Percentiles rank a stretch among this genome's conserved stretches.
Conservation (phyloP, 1,140 invertebrate genomes). For the Argopecten irradians region DNA sequence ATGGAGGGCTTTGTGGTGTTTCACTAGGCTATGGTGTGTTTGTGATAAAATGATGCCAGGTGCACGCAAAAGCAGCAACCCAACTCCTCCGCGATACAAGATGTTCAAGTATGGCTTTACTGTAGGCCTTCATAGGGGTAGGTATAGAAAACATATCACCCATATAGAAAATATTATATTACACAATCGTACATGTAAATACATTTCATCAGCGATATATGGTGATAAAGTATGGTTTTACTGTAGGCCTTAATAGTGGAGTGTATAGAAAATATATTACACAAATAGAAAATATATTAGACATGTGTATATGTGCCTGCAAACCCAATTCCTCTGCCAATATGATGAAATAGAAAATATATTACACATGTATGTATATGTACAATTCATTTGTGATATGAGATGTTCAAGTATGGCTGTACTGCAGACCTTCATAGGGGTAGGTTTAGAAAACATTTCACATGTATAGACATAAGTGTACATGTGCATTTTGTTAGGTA, state of each 20-base stretch:
- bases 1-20: too few species aligned
- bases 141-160: background rate
- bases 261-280: background rate
- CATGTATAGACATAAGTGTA: too few species aligned
- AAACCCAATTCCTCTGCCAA: too few species aligned
- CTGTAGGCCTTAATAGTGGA: constrained; percentile 31
- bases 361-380: too few species aligned
- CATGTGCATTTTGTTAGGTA: too few species aligned
- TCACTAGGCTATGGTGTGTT: too few species aligned
- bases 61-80: background rate
- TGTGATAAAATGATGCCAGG: background rate
- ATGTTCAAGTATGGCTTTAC: constrained; percentile 38
- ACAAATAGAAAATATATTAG: too few species aligned
- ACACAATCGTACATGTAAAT: too few species aligned
- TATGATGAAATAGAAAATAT: too few species aligned
- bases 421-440: constrained; percentile 29
- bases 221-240: constrained; percentile 36
- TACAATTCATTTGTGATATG: background rate
- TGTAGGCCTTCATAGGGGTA: constrained; percentile 34
- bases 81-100: background rate
- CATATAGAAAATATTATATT: too few species aligned
- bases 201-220: background rate
- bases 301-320: too few species aligned
- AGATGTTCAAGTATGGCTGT: constrained; percentile 37
- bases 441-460: background rate